Conservation (phyloP, 1,140 invertebrate species). For the Lepidurus packardi region DNA sequence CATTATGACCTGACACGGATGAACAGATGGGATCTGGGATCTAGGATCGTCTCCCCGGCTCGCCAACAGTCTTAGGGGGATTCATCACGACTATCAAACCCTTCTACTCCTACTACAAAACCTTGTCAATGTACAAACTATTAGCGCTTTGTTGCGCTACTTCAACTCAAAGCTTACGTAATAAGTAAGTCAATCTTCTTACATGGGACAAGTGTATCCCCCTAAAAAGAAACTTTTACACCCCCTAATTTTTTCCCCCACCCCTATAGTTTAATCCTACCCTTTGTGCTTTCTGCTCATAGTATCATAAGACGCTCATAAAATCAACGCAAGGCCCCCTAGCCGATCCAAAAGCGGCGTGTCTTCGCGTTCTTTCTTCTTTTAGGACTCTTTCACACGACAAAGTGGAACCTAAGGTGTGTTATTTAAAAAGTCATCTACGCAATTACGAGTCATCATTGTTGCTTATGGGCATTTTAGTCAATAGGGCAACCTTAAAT, state of each 20-base stretch:
- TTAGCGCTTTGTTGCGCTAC: background rate
- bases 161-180: background rate
- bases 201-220: background rate
- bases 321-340: too few species aligned
- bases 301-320: too few species aligned
- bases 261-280: background rate
- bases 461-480: too few species aligned
- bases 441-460: too few species aligned
- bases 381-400: too few species aligned
- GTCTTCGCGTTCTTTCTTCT: too few species aligned
- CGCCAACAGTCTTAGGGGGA: background rate
- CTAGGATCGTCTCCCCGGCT: background rate
- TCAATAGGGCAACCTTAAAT: too few species aligned
- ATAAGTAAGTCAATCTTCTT: background rate
- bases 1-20: constrained; percentile 21
- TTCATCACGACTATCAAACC: constrained; percentile 21
- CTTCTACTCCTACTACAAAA: background rate
- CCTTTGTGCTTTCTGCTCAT: too few species aligned
- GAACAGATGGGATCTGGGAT: constrained; percentile 17
- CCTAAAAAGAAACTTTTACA: background rate
- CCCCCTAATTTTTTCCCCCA: background rate
- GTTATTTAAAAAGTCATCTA: too few species aligned
- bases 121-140: constrained; percentile 19
- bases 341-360: too few species aligned
- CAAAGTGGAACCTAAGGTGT: too few species aligned